Conservation (phyloP, 2,797 vertebrate species). For the Macrochelys suwanniensis region DNA sequence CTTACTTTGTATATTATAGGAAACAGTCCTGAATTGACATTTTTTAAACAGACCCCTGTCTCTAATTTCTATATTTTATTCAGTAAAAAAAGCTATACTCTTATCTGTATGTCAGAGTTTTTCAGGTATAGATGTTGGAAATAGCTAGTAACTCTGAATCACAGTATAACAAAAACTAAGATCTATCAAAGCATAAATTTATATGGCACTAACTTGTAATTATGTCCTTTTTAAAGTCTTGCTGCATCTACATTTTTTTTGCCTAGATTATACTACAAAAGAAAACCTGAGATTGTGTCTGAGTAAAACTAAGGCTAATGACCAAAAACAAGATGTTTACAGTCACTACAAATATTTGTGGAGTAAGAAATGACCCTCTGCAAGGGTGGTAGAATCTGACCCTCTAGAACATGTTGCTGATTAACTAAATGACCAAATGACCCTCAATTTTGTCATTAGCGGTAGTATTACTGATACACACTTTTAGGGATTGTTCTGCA, state of each 20-base stretch:
- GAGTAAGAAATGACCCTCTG: background rate
- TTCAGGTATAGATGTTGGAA: background rate
- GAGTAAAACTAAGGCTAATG: background rate
- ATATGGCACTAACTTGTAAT: background rate
- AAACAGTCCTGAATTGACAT: background rate
- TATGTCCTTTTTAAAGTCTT: background rate
- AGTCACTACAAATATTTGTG: background rate
- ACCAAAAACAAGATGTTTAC: background rate
- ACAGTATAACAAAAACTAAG: background rate
- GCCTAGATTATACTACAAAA: background rate
- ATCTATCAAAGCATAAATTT: background rate
- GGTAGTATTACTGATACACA: background rate
- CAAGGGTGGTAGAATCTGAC: background rate
- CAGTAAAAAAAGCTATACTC: background rate
- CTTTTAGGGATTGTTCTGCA: background rate
- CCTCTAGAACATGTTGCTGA: background rate
- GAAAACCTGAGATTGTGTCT: background rate
- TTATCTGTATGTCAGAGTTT: background rate
- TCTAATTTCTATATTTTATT: background rate
- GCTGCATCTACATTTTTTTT: background rate
- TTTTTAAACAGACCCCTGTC: background rate
- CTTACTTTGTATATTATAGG: background rate
- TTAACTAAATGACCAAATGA: background rate
- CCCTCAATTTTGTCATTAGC: background rate
- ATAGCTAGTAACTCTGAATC: background rate